Percentiles rank a stretch among this genome's conserved stretches.
These are phyloP conservation scores for Frankliniella intonsa DNA, from an alignment of 2,888 invertebrate genomes.

Conservation along the genomic window DNA sequence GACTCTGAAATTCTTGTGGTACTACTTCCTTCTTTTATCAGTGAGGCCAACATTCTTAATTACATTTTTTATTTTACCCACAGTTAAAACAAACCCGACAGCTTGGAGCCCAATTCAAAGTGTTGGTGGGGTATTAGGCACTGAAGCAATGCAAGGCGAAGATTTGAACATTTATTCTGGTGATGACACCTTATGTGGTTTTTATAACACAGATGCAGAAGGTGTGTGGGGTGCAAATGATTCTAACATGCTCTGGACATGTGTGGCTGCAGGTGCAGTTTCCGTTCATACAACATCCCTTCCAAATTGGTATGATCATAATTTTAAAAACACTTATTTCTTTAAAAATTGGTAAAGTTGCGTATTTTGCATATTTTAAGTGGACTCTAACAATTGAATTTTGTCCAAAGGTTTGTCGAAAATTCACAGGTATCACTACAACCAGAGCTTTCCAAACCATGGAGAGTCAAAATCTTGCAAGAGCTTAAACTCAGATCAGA, in stretches of 20 bases:
- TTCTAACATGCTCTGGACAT: slow-evolving; percentile 75
- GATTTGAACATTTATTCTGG: slow-evolving; percentile 77
- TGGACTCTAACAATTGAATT: background rate
- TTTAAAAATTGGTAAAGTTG: slow-evolving; percentile 23
- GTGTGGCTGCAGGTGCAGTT: slow-evolving; percentile 77
- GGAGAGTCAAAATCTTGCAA: slow-evolving; percentile 69
- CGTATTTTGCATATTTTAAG: slow-evolving; percentile 33
- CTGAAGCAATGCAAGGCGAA: slow-evolving; percentile 80
- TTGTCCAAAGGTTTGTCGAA: slow-evolving; percentile 54
- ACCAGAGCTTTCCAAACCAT: slow-evolving; percentile 54
- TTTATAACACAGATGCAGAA: background rate
- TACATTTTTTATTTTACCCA: background rate
- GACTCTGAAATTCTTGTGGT: background rate
- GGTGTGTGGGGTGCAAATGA: slow-evolving; percentile 58
- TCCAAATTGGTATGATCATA: slow-evolving; percentile 64
- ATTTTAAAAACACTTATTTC: slow-evolving; percentile 29
- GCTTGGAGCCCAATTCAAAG: slow-evolving; percentile 87
- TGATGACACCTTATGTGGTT: background rate
- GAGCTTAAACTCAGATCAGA: slow-evolving; percentile 56
- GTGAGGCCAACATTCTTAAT: too few relatives aligned
- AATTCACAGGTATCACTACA: slow-evolving; percentile 39
- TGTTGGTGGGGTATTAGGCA: slow-evolving; percentile 76
- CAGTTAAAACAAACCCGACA: slow-evolving; percentile 56
- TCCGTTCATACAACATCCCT: slow-evolving; percentile 64
- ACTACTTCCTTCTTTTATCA: background rate